phyloP scores from a whole-genome alignment of 2,113 vertebrate species.

The Scophthalmus maximus region DNA sequence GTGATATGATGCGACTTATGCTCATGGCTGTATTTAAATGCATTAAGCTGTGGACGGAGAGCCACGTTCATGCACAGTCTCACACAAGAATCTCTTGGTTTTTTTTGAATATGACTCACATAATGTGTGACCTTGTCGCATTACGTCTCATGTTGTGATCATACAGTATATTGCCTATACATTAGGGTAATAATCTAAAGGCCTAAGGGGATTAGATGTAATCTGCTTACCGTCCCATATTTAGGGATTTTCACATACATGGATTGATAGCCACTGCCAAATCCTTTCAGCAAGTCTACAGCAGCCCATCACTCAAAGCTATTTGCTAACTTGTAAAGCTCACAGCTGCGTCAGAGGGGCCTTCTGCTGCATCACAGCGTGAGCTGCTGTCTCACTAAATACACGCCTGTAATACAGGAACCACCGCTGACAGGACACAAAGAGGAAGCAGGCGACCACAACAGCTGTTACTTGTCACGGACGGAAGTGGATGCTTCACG shows the following conservation, averaged over 20 bases:
- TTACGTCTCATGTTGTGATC: constrained; percentile 57
- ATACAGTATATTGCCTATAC: constrained; percentile 64
- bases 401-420: too few relatives aligned
- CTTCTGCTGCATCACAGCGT: constrained; percentile 4
- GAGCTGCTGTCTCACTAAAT: too few relatives aligned
- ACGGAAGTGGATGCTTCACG: constrained; percentile 33
- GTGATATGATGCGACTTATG: background rate
- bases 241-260: constrained; percentile 57
- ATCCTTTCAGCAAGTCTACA: constrained; percentile 50
- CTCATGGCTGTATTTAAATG: background rate
- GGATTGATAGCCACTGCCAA: constrained; percentile 53
- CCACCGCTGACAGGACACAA: background rate
- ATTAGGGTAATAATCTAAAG: constrained; percentile 66
- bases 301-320: constrained; percentile 30
- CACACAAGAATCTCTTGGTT: background rate
- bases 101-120: background rate
- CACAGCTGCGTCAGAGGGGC: constrained; percentile 8
- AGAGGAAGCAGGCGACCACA: background rate
- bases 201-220: constrained; percentile 68
- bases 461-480: constrained; percentile 22
- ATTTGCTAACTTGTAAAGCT: constrained; percentile 11
- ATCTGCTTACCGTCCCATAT: constrained; percentile 70
- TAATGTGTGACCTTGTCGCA: constrained; percentile 54
- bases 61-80: background rate
- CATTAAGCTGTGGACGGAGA: background rate